Evolutionary conservation across 2,797 vertebrate species (phyloP), one percentile per base, ranked within the genome.

Genomic region (Coreius guichenoti): DNA sequence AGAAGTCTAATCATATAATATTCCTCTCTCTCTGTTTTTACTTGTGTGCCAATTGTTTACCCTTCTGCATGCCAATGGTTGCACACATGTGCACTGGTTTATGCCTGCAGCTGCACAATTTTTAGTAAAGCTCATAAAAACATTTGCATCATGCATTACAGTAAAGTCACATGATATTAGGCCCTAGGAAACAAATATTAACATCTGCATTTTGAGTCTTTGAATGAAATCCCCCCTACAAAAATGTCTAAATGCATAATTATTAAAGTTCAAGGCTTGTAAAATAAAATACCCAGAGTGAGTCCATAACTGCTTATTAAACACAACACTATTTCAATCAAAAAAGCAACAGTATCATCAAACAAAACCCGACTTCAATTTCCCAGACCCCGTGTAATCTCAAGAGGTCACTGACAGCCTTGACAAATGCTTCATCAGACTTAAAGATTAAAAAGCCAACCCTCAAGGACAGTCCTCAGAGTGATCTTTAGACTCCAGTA

Each of bases 81-180:
- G 43, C 45, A 51, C 14, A 45, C 19, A 7, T 36, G 21, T 17
- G 13, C 13, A 72, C 49, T 51, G 13, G 16, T 63, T 54, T 63
- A 63, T 11, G 2, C 43, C 29, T 63, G 86, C 84, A 88, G 91
- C 86, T 16, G 70, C 31, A 82, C 87, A 77, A 43, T 86, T 69
- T 49, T 58, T 19, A 80, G 70, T 81, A 81, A 88, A 72, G 84
- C 47, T 87, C 82, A 73, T 54, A 29, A 45, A 49, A 76, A 84
- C 72, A 81, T 78, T 68, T 51, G 70, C 43, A 87, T 56, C 49
- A 54, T 12, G 47, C 14, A 76, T 76, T 29, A 67, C 31, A 39
- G 8, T 56, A 73, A 83, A 17, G 47, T 83, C 58, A 29, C 3
- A 19, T 8, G 23, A 72, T 45, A 26, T 63, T 6, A 63, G n/a